phyloP scores from a whole-genome alignment of 2,113 vertebrate genomes.

The Camelus dromedarius region DNA sequence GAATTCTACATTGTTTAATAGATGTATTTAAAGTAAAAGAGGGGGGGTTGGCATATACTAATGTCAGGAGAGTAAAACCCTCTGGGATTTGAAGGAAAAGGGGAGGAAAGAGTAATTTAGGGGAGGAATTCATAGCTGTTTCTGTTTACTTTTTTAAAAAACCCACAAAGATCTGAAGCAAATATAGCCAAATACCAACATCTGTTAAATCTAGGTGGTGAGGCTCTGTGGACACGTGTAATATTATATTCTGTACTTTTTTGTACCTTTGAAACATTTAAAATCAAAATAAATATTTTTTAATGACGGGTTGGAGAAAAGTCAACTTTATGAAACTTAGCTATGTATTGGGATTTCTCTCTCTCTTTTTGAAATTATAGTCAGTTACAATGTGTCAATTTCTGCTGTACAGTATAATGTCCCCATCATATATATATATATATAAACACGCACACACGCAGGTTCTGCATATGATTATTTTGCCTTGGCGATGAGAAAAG shows the following conservation, averaged over 20 bases:
- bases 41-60: background rate
- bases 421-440: too few relatives aligned
- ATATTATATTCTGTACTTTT: background rate
- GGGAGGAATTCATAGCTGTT: background rate
- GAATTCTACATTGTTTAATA: background rate
- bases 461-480: background rate
- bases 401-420: too few relatives aligned
- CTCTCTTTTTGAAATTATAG: too few relatives aligned
- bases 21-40: background rate
- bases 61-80: background rate
- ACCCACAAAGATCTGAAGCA: background rate
- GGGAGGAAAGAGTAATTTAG: background rate
- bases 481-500: background rate
- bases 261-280: background rate
- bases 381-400: too few relatives aligned
- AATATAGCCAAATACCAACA: slow-evolving; percentile 31
- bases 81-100: background rate
- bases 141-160: background rate
- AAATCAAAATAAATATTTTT: slow-evolving; percentile 41
- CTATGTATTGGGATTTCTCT: background rate
- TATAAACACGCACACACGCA: background rate
- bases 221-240: background rate
- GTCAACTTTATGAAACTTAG: background rate
- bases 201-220: background rate
- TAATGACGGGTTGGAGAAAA: background rate